phyloP scores from a whole-genome alignment of 2,113 vertebrate species.

The Danio rerio region GRCz12tu NC_133178.1:34143501-34144000 shows the following conservation, averaged over 20 bases:
- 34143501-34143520: slow-evolving; percentile 25
- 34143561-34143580: slow-evolving; percentile 44
- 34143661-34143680: slow-evolving; percentile 50
- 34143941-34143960: too few relatives aligned
- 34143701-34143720: slow-evolving; percentile 50
- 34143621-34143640: slow-evolving; percentile 51
- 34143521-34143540: slow-evolving; percentile 35
- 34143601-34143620: slow-evolving; percentile 43
- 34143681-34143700: slow-evolving; percentile 45
- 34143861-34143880: background rate
- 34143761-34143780: slow-evolving; percentile 47
- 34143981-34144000: too few relatives aligned
- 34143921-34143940: background rate
- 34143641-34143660: slow-evolving; percentile 50
- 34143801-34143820: slow-evolving; percentile 41
- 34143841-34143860: background rate
- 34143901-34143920: background rate
- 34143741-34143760: slow-evolving; percentile 46
- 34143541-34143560: slow-evolving; percentile 49
- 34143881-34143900: background rate
- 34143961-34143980: too few relatives aligned
- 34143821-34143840: background rate
- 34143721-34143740: slow-evolving; percentile 46
- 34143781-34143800: slow-evolving; percentile 46
- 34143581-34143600: slow-evolving; percentile 48